Base-by-base conservation (phyloP, 2,113 vertebrate genomes). In the Alectura lathami region DNA sequence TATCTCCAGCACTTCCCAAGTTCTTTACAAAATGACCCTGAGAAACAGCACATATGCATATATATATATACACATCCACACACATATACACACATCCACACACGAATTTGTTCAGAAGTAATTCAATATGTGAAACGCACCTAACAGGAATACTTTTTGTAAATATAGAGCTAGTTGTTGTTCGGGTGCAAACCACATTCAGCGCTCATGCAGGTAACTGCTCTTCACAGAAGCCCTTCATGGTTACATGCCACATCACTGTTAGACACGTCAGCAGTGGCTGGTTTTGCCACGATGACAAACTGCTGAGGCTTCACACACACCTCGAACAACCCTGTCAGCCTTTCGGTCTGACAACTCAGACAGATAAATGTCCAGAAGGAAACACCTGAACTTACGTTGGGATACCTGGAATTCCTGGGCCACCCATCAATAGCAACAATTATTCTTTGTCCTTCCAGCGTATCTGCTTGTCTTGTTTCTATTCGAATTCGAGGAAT, bases 11-110 rank as follows among this genome's bases (percentile, higher is more conserved):
- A 6, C 83, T 92, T 40, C 99, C 99, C 88, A 99, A 97, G 88
- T 97, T 99, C 94, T 98, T 99, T 45, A 99, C 99, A 98, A 99
- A 99, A 96, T 99, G 99, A 87, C 99, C 99, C 99, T 99, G 89
- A 95, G 27, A 86, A 96, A 62, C 51, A 89, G 95, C 42, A 93
- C 2, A 70, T 9, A 43, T 7, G 43, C 3, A 22, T n/a, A 30
- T 24, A 62, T 20, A 18, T 15, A 40, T 40, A 27, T 13, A 27
- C 16, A 63, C 24, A 62, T 16, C 27, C 36, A 40, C 24, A 62
- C 17, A 38, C 36, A 62, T 38, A 32, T 20, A 8, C 34, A 34
- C 6, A 20, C 13, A n/a, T 13, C 42, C 1, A 40, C 4, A 29
- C 11, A 67, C 17, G 17, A 34, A 20, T 13, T 29, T 63, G 26